Percentiles rank a stretch among this genome's conserved stretches.
Evolutionary conservation across 2,797 vertebrate species (phyloP).

Genomic region (Dromococcyx pavoninus): DNA sequence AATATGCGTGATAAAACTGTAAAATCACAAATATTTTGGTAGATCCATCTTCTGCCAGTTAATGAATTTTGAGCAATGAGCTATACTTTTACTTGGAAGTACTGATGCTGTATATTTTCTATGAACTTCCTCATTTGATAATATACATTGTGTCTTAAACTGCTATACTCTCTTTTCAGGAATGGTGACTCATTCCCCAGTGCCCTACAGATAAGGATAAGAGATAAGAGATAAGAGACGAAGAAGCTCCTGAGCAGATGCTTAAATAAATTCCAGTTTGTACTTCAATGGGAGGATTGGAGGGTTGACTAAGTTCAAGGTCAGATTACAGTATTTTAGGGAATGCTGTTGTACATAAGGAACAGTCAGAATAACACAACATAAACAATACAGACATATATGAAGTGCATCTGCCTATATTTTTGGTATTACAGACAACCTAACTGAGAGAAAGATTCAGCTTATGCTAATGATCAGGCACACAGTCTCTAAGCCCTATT

Average conservation of each 20-base stretch:
- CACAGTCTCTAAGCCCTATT: not conserved
- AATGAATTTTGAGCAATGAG: not conserved
- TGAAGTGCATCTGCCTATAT: not conserved
- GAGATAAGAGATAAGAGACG: not conserved
- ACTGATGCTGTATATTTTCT: not conserved
- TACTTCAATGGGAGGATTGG: not conserved
- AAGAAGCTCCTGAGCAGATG: not conserved
- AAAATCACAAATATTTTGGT: not conserved
- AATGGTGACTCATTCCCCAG: not conserved
- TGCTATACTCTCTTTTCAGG: not conserved
- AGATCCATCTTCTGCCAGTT: not conserved
- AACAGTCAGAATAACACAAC: not conserved
- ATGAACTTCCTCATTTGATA: not conserved
- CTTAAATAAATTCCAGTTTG: not conserved
- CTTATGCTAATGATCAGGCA: not conserved
- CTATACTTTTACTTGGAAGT: not conserved
- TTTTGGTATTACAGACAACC: not conserved
- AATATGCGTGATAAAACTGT: not conserved
- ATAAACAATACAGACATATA: not conserved
- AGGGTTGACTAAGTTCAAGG: not conserved
- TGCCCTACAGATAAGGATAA: not conserved
- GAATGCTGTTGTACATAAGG: not conserved
- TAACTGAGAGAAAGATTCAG: not conserved
- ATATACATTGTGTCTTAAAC: not conserved
- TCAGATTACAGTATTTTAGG: not conserved